Percentiles rank a stretch among this genome's conserved stretches.
Conservation (phyloP, 2,113 vertebrate genomes). For the Podilymbus podiceps region DNA sequence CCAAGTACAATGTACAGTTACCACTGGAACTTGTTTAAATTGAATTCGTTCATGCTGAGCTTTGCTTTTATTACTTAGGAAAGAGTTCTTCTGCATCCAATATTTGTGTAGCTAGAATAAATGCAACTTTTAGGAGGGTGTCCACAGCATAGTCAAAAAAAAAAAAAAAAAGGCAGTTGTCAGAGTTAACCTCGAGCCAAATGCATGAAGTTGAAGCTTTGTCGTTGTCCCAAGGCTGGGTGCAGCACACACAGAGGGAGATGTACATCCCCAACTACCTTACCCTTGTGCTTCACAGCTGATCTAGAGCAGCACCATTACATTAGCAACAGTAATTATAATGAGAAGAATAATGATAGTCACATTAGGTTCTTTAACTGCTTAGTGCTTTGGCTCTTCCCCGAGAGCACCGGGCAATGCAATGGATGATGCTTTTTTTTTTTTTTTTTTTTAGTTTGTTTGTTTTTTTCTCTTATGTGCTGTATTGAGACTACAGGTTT, state of each 20-base stretch:
- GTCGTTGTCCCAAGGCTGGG: neutral
- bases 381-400: neutral
- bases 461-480: fast-evolving
- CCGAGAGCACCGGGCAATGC: neutral
- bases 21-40: neutral
- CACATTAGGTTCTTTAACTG: neutral
- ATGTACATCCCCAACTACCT: neutral
- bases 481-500: neutral
- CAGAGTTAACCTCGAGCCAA: neutral
- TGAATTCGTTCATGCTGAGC: neutral
- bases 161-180: neutral
- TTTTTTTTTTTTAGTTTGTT: neutral
- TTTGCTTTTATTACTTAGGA: neutral
- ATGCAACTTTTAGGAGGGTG: neutral
- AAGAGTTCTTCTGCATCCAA: neutral
- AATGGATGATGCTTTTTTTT: neutral
- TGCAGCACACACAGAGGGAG: neutral
- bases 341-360: neutral
- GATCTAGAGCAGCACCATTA: neutral
- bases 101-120: neutral
- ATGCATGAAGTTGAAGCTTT: neutral
- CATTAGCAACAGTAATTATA: neutral
- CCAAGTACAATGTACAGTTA: neutral
- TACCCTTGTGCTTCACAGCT: neutral
- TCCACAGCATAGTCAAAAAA: neutral